Evolutionary conservation across 2,888 invertebrate species (phyloP).

Genomic region (Cataglyphis rosenhaueri): DNA sequence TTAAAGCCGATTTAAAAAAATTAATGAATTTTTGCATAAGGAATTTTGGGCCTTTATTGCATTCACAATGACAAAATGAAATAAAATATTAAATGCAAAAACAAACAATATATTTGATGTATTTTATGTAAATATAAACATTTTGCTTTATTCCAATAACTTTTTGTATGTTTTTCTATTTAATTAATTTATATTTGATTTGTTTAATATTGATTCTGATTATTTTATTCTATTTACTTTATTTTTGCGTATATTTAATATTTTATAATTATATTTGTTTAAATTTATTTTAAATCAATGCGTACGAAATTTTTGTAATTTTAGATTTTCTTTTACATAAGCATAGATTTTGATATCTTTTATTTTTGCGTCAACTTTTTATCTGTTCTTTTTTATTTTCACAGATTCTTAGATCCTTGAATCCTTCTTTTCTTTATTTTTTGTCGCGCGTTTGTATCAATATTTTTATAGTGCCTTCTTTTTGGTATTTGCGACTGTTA

Average conservation of each 20-base stretch:
- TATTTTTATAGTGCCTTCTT: constrained; percentile 3
- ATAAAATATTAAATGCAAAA: background rate
- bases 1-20: constrained; percentile 32
- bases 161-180: background rate
- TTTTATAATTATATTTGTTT: background rate
- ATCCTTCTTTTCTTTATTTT: background rate
- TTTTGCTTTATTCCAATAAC: background rate
- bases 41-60: background rate
- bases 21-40: constrained; percentile 19
- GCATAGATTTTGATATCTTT: background rate
- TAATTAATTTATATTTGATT: background rate
- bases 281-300: background rate
- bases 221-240: background rate
- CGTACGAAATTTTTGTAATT: background rate
- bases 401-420: background rate
- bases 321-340: background rate
- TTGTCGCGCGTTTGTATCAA: background rate
- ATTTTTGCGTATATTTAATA: background rate
- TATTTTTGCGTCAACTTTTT: background rate
- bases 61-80: background rate
- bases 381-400: background rate
- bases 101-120: background rate
- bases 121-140: background rate
- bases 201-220: background rate
- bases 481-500: background rate